These are phyloP conservation scores for Rhincodon typus DNA, from an alignment of 2,797 vertebrate genomes.

Conservation along the genomic window DNA sequence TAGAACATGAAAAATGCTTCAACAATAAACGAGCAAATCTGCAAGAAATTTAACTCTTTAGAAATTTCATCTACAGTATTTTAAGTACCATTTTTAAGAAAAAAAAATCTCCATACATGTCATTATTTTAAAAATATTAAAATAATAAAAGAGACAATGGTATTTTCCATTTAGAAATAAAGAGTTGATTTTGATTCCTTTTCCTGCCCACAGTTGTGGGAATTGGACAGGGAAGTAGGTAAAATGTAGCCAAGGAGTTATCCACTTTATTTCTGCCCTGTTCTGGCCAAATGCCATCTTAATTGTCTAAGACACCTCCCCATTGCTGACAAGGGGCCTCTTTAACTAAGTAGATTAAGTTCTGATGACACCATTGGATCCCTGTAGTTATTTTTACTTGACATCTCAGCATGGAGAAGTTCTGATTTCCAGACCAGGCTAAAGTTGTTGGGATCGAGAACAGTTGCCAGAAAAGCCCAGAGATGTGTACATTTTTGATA, in stretches of 20 bases:
- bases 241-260: background rate
- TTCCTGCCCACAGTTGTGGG: background rate
- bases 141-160: background rate
- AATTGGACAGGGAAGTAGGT: background rate
- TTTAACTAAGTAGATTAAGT: background rate
- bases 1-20: background rate
- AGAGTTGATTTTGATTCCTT: background rate
- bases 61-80: background rate
- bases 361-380: background rate
- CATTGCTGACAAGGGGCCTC: background rate
- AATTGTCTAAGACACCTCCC: background rate
- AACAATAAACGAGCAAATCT: conserved; percentile 17
- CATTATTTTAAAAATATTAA: background rate
- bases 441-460: background rate
- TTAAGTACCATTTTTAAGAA: background rate
- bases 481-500: background rate
- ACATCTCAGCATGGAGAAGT: background rate
- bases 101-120: background rate
- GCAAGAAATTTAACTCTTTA: background rate
- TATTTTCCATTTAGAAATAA: background rate
- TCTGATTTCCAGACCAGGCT: background rate
- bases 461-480: background rate
- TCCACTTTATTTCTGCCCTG: background rate
- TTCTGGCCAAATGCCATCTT: background rate
- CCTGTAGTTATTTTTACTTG: background rate